phyloP scores from a whole-genome alignment of 2,797 vertebrate species.

The Triplophysa bombifrons region DNA sequence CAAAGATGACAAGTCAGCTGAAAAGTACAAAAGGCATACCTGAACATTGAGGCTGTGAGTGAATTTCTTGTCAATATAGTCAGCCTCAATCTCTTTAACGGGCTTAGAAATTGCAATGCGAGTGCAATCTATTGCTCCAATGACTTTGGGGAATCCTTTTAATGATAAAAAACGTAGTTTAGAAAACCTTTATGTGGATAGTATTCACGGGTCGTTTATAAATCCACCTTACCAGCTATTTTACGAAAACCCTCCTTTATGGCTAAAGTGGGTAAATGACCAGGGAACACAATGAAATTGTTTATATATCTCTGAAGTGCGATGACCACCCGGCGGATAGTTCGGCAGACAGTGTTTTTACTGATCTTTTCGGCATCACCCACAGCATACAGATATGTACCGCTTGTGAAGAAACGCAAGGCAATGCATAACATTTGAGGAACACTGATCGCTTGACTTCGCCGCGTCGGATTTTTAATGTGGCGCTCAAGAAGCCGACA shows the following conservation, averaged over 20 bases:
- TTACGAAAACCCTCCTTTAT: slow-evolving; percentile 18
- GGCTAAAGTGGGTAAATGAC: slow-evolving; percentile 7
- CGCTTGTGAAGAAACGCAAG: slow-evolving; percentile 37
- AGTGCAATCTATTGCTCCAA: slow-evolving; percentile 15
- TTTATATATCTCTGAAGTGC: slow-evolving; percentile 30
- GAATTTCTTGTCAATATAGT: slow-evolving; percentile 24
- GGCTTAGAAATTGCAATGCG: slow-evolving; percentile 26
- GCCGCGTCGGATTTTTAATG: slow-evolving; percentile 29
- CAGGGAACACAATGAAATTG: slow-evolving; percentile 31
- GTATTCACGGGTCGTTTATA: background rate
- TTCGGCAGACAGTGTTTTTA: slow-evolving; percentile 36
- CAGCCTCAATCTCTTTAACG: slow-evolving; percentile 15
- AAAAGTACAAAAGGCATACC: background rate
- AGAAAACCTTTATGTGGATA: background rate
- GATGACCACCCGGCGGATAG: slow-evolving; percentile 21
- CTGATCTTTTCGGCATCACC: slow-evolving; percentile 39
- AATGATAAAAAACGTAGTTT: background rate
- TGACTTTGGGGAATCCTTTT: slow-evolving; percentile 26
- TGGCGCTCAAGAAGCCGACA: slow-evolving; percentile 37
- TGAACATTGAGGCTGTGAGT: slow-evolving; percentile 40
- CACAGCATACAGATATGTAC: slow-evolving; percentile 26
- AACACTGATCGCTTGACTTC: slow-evolving; percentile 35
- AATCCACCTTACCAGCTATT: slow-evolving; percentile 12
- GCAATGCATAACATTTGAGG: slow-evolving; percentile 33
- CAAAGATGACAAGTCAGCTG: background rate